Conservation (phyloP, 2,888 invertebrate genomes). For the Syritta pipiens region DNA sequence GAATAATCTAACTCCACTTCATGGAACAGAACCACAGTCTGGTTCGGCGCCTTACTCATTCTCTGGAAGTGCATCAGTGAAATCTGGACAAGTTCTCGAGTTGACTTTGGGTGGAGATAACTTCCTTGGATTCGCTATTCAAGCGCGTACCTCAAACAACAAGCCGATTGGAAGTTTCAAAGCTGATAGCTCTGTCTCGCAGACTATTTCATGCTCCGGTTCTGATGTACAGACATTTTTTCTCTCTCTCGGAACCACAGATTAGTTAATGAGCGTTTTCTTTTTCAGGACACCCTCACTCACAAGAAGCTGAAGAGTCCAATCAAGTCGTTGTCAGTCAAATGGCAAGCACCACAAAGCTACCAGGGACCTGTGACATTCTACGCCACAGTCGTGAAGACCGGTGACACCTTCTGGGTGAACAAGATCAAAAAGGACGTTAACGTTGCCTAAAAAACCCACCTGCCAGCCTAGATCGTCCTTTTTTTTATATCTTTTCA, state of each 20-base stretch:
- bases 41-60: conserved; percentile 82
- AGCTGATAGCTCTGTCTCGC: conserved; percentile 79
- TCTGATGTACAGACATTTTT: conserved; percentile 70
- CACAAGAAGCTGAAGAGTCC: conserved; percentile 84
- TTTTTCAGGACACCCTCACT: conserved; percentile 84
- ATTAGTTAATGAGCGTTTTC: conserved; percentile 39
- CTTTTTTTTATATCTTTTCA: conserved; percentile 27
- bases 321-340: conserved; percentile 81
- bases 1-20: conserved; percentile 84
- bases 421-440: conserved; percentile 83
- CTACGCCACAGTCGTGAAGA: conserved; percentile 85
- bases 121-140: conserved; percentile 84
- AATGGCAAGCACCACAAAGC: conserved; percentile 84
- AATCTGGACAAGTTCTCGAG: conserved; percentile 78
- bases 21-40: conserved; percentile 81
- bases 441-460: conserved; percentile 79
- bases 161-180: conserved; percentile 84
- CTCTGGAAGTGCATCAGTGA: conserved; percentile 77
- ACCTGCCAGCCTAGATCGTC: neutral
- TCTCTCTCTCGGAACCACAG: too few species aligned
- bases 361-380: conserved; percentile 83
- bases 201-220: conserved; percentile 74
- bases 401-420: conserved; percentile 87
- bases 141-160: conserved; percentile 82
- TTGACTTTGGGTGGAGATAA: conserved; percentile 80